These are phyloP conservation scores for Drosophila hawaiiensis DNA, from an alignment of 2,888 invertebrate genomes.

Conservation along the genomic window DNA sequence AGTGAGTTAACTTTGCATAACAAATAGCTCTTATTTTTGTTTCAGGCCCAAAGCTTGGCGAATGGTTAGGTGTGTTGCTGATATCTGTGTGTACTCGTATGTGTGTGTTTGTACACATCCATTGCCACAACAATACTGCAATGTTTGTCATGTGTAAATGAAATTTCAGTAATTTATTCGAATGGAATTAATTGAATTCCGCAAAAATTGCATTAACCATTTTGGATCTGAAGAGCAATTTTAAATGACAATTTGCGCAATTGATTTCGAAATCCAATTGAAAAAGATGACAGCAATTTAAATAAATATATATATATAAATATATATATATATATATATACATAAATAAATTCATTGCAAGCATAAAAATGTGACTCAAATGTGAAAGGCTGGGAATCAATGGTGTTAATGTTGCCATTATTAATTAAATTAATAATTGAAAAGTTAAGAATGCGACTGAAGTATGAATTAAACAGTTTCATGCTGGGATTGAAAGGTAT, in stretches of 20 bases:
- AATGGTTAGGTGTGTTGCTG: not conserved
- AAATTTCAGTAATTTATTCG: slow-evolving; percentile 57
- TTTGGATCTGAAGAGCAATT: slow-evolving; percentile 12
- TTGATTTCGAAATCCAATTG: slow-evolving; percentile 46
- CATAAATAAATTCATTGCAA: not conserved
- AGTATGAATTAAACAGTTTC: not conserved
- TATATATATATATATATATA: slow-evolving; percentile 1
- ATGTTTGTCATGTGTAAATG: slow-evolving; percentile 58
- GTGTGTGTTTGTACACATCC: slow-evolving; percentile 14
- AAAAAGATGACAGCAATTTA: slow-evolving; percentile 33
- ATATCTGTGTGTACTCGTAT: slow-evolving; percentile 5
- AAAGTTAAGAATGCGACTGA: not conserved
- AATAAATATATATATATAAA: slow-evolving; percentile 6
- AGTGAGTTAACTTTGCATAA: slow-evolving; percentile 49
- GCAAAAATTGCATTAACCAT: slow-evolving; percentile 40
- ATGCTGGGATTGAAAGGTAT: not conserved
- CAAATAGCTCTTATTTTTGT: slow-evolving; percentile 28
- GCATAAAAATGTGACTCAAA: not conserved
- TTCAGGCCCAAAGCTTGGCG: not conserved
- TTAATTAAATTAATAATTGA: not conserved
- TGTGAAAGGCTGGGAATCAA: not conserved
- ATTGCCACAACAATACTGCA: slow-evolving; percentile 47
- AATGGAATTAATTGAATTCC: slow-evolving; percentile 56
- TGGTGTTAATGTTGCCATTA: not conserved
- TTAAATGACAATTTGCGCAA: slow-evolving; percentile 45